A percentile compares a stretch with the other conserved stretches of the same genome.
These are phyloP conservation scores for Vulpes ferrilata DNA, from an alignment of 2,113 vertebrate genomes.

Conservation along the genomic window DNA sequence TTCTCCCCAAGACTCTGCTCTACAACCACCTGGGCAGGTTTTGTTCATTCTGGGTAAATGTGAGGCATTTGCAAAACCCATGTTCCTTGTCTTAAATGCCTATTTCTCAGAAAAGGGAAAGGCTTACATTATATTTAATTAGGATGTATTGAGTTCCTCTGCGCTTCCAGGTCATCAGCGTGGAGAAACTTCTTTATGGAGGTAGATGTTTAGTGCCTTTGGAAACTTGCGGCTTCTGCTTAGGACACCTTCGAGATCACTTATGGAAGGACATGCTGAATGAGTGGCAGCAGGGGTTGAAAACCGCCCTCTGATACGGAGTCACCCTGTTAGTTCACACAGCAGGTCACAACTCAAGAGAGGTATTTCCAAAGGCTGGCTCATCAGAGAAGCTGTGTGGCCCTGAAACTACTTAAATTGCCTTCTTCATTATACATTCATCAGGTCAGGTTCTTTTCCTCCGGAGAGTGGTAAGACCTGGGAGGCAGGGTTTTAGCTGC, in stretches of 20 bases:
- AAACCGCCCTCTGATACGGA: background rate
- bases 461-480: rapidly evolving
- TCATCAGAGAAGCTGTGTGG: background rate
- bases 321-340: background rate
- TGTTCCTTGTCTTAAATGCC: background rate
- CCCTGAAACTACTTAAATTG: background rate
- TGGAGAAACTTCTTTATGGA: background rate
- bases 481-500: background rate
- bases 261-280: background rate
- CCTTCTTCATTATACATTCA: background rate
- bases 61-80: background rate
- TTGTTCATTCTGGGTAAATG: background rate
- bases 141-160: background rate
- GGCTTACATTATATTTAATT: background rate
- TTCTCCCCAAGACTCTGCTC: background rate
- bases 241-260: background rate
- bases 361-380: background rate
- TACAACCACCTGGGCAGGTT: background rate
- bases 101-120: background rate
- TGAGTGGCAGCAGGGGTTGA: background rate
- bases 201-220: background rate
- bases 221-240: background rate
- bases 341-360: background rate
- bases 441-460: background rate
- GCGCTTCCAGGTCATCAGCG: background rate